phyloP scores from a whole-genome alignment of 1,140 invertebrate species.

The Trichonephila inaurata region DNA sequence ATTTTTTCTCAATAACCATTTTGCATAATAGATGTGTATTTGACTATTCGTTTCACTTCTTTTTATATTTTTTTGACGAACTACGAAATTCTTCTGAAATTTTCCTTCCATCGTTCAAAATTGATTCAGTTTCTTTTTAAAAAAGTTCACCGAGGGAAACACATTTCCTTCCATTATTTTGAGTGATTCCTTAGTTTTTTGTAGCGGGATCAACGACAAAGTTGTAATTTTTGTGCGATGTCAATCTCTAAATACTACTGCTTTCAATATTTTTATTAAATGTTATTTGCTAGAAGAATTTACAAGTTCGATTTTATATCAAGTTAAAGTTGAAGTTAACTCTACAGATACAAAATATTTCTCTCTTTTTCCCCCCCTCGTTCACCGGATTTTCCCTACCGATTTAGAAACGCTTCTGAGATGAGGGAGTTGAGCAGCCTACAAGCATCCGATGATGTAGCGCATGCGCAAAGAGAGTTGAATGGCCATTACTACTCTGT shows the following conservation, averaged over 20 bases:
- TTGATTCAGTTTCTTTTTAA: not conserved
- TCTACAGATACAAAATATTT: not conserved
- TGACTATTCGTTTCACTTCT: too few relatives aligned
- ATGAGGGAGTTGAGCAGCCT: constrained; percentile 25
- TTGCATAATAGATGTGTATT: too few relatives aligned
- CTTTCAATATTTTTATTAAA: too few relatives aligned
- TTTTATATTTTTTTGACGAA: too few relatives aligned
- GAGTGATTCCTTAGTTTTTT: not conserved
- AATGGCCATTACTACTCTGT: constrained; percentile 56
- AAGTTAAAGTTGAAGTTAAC: not conserved
- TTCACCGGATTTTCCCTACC: not conserved
- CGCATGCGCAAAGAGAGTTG: constrained; percentile 51
- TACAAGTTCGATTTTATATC: not conserved
- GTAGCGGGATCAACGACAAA: not conserved
- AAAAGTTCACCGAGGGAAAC: not conserved
- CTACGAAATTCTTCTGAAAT: too few relatives aligned
- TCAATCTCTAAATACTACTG: too few relatives aligned
- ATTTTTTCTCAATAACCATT: too few relatives aligned
- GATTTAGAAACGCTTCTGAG: constrained; percentile 9
- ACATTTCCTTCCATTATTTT: not conserved
- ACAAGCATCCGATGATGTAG: constrained; percentile 29
- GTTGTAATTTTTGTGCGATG: not conserved
- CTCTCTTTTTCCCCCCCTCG: not conserved
- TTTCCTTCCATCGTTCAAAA: too few relatives aligned
- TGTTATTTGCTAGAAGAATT: too few relatives aligned